Base-by-base conservation (phyloP, 2,888 invertebrate species). In the Drosophila borealis region DNA sequence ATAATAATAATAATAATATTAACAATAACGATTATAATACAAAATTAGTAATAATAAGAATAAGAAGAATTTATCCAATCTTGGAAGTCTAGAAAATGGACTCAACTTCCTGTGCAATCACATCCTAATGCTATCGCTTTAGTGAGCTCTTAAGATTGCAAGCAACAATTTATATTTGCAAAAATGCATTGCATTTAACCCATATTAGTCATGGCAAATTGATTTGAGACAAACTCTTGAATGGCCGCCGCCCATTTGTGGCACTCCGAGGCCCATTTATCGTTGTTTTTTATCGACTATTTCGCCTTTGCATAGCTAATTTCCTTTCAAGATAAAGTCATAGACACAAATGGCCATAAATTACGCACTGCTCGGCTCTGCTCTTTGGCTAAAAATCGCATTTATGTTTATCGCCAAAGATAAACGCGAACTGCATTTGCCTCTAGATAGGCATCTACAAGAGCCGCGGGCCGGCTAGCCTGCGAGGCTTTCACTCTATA, bases 301-400 rank as follows among this genome's bases (percentile, higher is more conserved):
- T 73, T 62, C 59, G 78, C 74, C 48, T 71, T 78, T 72, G 69
- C 64, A 72, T 61, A 79, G 88, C 89, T 81, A 83, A 83, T 83
- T 89, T 89, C 82, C 89, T 83, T 83, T 88, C 86, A 78, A 83
- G 89, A 89, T 89, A 82, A 89, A 84, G 70, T 64, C 89, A 65
- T 84, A 84, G 74, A 54, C 81, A 37, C 49, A 87, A 78, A 81
- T 81, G 88, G 82, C 82, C 86, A 83, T 83, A 83, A 83, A 89
- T 89, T 89, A 83, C 89, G 82, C 82, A 83, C 84, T 51, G 37
- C 49, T 41, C 45, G 65, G 45, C 44, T 42, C 74, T 44, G 29
- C 6, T 29, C 29, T 25, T 56, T 51, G 48, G 51, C 55, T 66
- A 53, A 77, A 70, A 70, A 69, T 69, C 61, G 83, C 73, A 84